Base-by-base conservation (phyloP, 2,888 invertebrate genomes). In the Synergus japonicus region DNA sequence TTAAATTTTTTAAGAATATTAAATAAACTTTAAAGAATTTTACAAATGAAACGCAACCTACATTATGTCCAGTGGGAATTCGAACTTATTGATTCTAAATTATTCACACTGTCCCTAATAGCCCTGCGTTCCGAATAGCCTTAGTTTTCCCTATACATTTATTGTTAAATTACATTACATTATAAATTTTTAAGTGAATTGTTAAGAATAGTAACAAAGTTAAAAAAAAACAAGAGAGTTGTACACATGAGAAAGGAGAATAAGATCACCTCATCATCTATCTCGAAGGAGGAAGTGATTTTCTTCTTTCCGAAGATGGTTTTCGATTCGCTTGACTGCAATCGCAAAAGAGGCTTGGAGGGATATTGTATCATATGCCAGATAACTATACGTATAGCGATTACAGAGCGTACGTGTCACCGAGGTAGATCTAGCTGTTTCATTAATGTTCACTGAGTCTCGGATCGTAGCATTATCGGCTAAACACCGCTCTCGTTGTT, bases 401-500 rank as follows among this genome's bases (percentile, higher is more conserved):
- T 29, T 73, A 73, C 15, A 54, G 54, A 54, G 37, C 54, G n/a
- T 49, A 83, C 82, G 81, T 84, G 84, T 85, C 84, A 81, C 82
- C 79, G 67, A 63, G 22, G 76, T 78, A 79, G 78, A 81, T 49
- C 77, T 54, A 64, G 76, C 66, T 73, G 67, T 76, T 83, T 80
- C 80, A 83, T 82, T 79, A 82, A 82, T 80, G 78, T 69, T 60
- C 66, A 63, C 41, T 76, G 78, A 63, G 78, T 78, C 76, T 79
- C 78, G 76, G 76, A 73, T 76, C 77, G 49, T 63, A 79, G 81
- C 81, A 86, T 87, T 87, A 87, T 85, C 82, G 82, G 83, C 79
- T 84, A 86, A 87, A 84, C 84, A 83, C 78, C 82, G 85, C 81
- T 82, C 85, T 85, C 78, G 80, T 83, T 84, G 84, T 81, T 79